These are phyloP conservation scores for Zapus hudsonius DNA, from an alignment of 2,113 vertebrate genomes.

Conservation along the genomic window DNA sequence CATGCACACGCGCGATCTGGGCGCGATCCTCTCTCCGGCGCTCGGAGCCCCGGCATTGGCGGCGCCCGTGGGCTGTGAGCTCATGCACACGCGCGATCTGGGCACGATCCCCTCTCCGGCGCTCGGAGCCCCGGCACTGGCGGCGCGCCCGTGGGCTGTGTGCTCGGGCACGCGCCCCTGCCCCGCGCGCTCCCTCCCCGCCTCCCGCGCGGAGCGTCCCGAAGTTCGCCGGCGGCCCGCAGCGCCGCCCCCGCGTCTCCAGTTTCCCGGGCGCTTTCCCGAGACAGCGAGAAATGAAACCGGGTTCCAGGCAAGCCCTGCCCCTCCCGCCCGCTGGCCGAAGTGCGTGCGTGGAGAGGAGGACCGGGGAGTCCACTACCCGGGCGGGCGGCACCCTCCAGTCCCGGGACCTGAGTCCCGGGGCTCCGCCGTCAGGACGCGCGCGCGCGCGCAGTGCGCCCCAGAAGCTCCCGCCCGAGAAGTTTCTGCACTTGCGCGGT, in stretches of 20 bases:
- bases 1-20: too few species aligned
- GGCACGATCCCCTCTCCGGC: too few species aligned
- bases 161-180: not conserved
- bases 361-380: not conserved
- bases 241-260: not conserved
- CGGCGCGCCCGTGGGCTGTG: not conserved
- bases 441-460: too few species aligned
- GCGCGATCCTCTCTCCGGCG: too few species aligned
- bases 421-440: not conserved
- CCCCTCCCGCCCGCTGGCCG: not conserved
- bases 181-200: not conserved
- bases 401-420: not conserved
- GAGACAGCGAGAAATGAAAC: conserved; percentile 70
- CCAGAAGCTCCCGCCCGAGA: not conserved
- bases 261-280: not conserved
- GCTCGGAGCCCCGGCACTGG: not conserved
- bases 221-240: not conserved
- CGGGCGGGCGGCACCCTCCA: too few species aligned
- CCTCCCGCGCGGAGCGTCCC: not conserved
- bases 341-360: not conserved
- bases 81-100: too few species aligned
- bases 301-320: not conserved
- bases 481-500: not conserved
- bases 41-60: not conserved
- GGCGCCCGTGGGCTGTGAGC: not conserved